Evolutionary conservation across 2,797 vertebrate genomes (phyloP).

Genomic region (Podarcis lilfordi): DNA sequence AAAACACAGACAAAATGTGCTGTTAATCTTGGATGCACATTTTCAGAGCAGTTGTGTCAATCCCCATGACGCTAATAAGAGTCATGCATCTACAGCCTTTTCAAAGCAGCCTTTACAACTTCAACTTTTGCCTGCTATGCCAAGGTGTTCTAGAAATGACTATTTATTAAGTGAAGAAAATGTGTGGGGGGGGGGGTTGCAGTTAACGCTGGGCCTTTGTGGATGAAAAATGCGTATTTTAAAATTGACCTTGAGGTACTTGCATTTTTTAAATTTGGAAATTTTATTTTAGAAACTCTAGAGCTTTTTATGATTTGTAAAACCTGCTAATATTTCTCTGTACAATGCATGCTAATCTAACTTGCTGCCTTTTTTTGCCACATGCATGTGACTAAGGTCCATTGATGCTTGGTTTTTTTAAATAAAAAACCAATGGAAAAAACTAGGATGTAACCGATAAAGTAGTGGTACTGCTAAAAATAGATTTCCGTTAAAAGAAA

Average conservation of each 20-base stretch:
- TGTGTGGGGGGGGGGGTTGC: neutral
- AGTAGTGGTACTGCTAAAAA: slow-evolving; percentile 35
- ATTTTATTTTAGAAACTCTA: neutral
- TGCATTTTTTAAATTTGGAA: neutral
- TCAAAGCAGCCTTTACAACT: slow-evolving; percentile 33
- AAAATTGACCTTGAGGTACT: neutral
- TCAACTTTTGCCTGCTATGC: slow-evolving; percentile 41
- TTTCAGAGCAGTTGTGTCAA: neutral
- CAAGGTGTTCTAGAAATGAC: neutral
- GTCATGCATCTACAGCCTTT: slow-evolving; percentile 53
- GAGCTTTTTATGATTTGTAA: neutral
- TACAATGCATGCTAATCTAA: neutral
- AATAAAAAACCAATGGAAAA: slow-evolving; percentile 28
- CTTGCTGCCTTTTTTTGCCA: slow-evolving; percentile 40
- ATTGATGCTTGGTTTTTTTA: slow-evolving; percentile 14
- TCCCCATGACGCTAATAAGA: slow-evolving; percentile 10
- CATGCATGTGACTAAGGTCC: slow-evolving; percentile 19
- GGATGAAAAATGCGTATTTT: neutral
- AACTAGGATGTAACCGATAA: slow-evolving; percentile 22
- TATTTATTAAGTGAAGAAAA: neutral
- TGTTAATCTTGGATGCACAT: slow-evolving; percentile 30
- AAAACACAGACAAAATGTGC: slow-evolving; percentile 40
- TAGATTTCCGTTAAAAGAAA: slow-evolving; percentile 42
- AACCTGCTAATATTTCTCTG: neutral
- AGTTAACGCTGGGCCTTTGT: neutral